Base-by-base conservation (phyloP, 1,140 invertebrate genomes). In the Luehdorfia chinensis region DNA sequence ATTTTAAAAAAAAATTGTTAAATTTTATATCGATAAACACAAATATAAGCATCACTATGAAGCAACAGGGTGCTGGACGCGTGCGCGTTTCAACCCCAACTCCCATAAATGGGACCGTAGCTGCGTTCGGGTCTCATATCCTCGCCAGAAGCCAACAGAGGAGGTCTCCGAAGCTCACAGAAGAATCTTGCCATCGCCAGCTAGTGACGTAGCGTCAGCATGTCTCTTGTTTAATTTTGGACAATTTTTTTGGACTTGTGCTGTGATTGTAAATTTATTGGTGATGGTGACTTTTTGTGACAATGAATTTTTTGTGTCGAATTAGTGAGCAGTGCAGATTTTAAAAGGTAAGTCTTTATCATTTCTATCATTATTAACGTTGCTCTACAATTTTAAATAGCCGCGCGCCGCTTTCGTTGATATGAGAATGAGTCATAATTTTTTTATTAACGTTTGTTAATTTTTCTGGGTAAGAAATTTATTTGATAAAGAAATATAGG, bases 31-130 rank as follows among this genome's bases (percentile, higher is more conserved):
- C 60, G 68, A 60, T 41, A 59, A 0, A 5, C 1, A 11, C 0
- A 12, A 7, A 18, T 14, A 45, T 19, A 4, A 30, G 23, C 69
- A 34, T 54, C 59, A 45, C 69, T 72, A 70, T 53, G 77, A 81
- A 81, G 80, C 80, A 84, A 84, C 80, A 84, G 80, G 80, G 80
- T 84, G 72, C 70, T 68, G 68, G 66, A 84, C 80, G 80, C 80
- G 65, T 84, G 77, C 80, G 80, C 80, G 75, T 62, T 67, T 61
- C 66, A 66, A 71, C 77, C 74, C 80, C 62, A 18, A 13, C 44
- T 33, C 28, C 64, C 48, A 75, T 81, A 84, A 84, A 81, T 64
- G 48, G 65, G 44, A 59, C 43, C 51, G 65, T 61, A 64, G 75
- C 59, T 59, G 55, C 48, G 58, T 50, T 63, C 46, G 52, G 61